Base-by-base conservation (phyloP, 2,113 vertebrate genomes). In the Deroptyus accipitrinus region DNA sequence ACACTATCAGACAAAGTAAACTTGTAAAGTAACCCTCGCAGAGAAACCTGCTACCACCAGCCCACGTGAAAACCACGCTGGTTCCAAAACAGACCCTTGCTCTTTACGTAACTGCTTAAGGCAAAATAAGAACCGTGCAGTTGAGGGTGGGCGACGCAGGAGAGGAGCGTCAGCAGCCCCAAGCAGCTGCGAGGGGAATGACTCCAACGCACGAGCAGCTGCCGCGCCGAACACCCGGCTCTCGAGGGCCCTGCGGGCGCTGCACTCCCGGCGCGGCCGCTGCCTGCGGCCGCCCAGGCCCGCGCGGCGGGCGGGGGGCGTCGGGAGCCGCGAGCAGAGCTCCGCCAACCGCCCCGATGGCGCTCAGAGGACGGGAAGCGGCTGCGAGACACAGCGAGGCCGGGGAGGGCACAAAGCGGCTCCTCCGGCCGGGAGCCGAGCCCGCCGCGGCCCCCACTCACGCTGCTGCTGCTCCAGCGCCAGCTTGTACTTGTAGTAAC, bases 401-500 rank as follows among this genome's bases (percentile, higher is more conserved):
- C 86, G 1, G 10, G 82, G 44, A 20, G 33, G 27, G 82, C 49
- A 51, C 55, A 42, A 81, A 83, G 82, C 0, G 55, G 48, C 88
- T 15, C 68, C 20, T 28, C 6, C 64, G 44, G 61, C 66, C 66
- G 42, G 17, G n/a, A 31, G 33, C 52, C 78, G 55, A 57, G 87
- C 83, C 15, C 83, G 8, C 72, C 84, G 62, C 66, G 83, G 82
- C 74, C 49, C 46, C 44, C 28, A 98, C 98, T 98, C 97, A 98
- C 99, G 97, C 93, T 99, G 99, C 95, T 99, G 99, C 95, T 99
- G 99, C 94, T 99, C 99, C 96, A 99, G 97, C 11, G 99, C 98
- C 94, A 99, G 98, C 96, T 99, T 99, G 98, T 98, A 99, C 96
- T 99, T 99, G 98, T 99, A 99, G 98, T 99, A 99, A 94, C 98